Conservation (phyloP, 37 sponge, comb jelly and placozoan genomes). For the Haliclona indistincta region DNA sequence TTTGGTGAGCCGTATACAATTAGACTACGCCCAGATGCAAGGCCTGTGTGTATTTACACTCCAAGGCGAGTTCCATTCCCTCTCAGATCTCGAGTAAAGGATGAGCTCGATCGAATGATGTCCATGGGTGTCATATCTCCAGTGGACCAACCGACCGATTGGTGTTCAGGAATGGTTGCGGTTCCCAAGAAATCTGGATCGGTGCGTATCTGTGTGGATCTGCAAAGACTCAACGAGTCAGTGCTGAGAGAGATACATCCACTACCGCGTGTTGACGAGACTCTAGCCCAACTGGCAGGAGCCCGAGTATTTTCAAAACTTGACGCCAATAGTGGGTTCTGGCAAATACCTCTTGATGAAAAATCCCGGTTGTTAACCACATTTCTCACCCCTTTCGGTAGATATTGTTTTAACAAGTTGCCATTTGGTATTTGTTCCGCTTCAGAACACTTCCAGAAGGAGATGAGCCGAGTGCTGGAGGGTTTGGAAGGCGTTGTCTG, state of each 20-base stretch:
- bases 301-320: constrained; percentile 11
- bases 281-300: constrained; percentile 23
- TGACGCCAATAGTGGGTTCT: constrained; percentile 39
- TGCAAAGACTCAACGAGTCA: constrained; percentile 35
- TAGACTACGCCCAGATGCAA: constrained; percentile 8
- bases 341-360: constrained; percentile 42
- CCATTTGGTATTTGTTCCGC: constrained; percentile 49
- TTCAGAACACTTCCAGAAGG: constrained; percentile 34
- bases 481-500: constrained; percentile 35
- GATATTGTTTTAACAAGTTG: constrained; percentile 41
- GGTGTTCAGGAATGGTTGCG: constrained; percentile 44
- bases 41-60: constrained; percentile 4
- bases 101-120: constrained; percentile 48
- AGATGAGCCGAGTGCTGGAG: constrained; percentile 18
- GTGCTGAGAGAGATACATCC: constrained; percentile 30
- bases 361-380: constrained; percentile 32
- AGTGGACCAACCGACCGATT: constrained; percentile 18
- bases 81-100: constrained; percentile 17
- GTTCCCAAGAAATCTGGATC: constrained; percentile 38
- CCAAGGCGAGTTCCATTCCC: constrained; percentile 47
- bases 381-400: constrained; percentile 43
- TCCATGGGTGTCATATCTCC: background rate
- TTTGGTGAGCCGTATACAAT: constrained; percentile 13
- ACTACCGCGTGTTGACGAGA: constrained; percentile 29
- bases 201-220: constrained; percentile 44